Conservation (phyloP, 2,888 invertebrate genomes). For the Tipula unca region DNA sequence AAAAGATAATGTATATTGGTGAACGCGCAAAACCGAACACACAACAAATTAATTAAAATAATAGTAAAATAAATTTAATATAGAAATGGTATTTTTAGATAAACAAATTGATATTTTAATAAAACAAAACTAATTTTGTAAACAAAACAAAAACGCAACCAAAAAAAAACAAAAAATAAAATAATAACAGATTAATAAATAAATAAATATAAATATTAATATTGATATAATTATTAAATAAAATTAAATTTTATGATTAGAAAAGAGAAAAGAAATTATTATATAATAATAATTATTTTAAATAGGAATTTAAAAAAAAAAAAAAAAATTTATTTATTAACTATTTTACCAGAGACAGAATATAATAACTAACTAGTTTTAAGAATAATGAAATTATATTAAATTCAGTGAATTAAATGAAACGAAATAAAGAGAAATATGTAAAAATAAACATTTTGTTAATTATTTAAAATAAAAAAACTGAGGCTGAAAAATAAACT, state of each 20-base stretch:
- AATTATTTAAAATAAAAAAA: neutral
- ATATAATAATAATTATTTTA: neutral
- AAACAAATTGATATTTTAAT: neutral
- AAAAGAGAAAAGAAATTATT: neutral
- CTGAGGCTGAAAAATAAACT: no score
- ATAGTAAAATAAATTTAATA: neutral
- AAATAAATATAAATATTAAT: neutral
- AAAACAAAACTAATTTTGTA: neutral
- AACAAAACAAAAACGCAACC: neutral
- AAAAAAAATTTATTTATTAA: neutral
- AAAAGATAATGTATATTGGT: neutral
- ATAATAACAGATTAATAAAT: neutral
- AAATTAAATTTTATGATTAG: neutral
- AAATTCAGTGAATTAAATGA: neutral
- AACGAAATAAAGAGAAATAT: neutral
- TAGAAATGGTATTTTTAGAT: conserved; percentile 2
- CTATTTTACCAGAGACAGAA: neutral
- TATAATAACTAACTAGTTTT: neutral
- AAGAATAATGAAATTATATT: neutral
- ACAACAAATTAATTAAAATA: neutral
- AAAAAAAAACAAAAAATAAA: neutral
- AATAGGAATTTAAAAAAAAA: neutral
- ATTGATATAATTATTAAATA: neutral
- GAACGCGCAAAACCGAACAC: neutral
- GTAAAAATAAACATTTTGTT: neutral